Base-by-base conservation (phyloP, 2,888 invertebrate species). In the Cephus spinipes region DNA sequence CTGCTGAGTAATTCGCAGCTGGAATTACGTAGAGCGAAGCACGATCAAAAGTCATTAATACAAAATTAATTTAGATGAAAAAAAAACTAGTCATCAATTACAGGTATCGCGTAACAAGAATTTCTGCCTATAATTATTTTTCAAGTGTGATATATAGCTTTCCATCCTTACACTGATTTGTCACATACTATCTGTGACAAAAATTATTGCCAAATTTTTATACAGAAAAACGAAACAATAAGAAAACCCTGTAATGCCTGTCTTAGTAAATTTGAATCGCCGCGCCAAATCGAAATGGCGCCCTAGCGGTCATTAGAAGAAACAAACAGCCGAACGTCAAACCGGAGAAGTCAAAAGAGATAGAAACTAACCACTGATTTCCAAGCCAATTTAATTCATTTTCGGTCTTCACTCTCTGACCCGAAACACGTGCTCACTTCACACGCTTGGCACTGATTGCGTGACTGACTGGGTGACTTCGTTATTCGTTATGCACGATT, bases 361-460 rank as follows among this genome's bases (percentile, higher is more conserved):
- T 15, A 23, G 76, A 40, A 73, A 80, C 79, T 82, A 80, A 79
- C 76, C 79, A 77, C 34, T 76, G 84, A 85, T 86, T 82, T 84
- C 40, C 12, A 71, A 32, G 15, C 79, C 85, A 86, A 85, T 87
- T 88, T 87, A 88, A 87, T 88, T 88, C 84, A 83, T 83, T 81
- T 83, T 80, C 77, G 80, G 75, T 79, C 81, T 83, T 81, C 80
- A 75, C 82, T 79, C 77, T 77, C 80, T 82, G 81, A 87, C 86
- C 87, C 85, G 85, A 82, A 81, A 84, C 90, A 90, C 87, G 87
- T 90, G 90, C 81, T 79, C 80, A 77, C 84, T 90, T 90, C 89
- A 85, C 89, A 90, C 89, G 89, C 83, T 80, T 85, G 83, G 83
- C 89, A 87, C 86, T 89, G 90, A 90, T 90, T 90, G 90, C 90